Percentiles rank a stretch among this genome's conserved stretches.
These are phyloP conservation scores for Metopia argyrocephala DNA, from an alignment of 2,888 invertebrate species.

Conservation along the genomic window DNA sequence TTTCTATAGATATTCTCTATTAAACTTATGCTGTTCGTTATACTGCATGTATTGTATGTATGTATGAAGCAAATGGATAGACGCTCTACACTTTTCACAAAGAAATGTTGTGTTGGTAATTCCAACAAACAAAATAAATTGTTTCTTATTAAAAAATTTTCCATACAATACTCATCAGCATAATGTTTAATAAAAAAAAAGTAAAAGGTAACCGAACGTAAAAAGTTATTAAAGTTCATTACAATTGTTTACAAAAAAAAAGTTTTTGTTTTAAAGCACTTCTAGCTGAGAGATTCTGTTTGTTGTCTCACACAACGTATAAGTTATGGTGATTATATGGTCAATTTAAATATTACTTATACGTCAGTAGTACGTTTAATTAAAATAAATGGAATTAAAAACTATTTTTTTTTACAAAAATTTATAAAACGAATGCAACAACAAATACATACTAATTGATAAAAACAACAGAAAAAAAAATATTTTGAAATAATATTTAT, in stretches of 20 bases:
- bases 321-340: no score
- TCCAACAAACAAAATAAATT: background rate
- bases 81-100: background rate
- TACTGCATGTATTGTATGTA: no score
- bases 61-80: background rate
- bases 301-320: background rate
- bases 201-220: background rate
- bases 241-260: background rate
- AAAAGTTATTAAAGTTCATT: background rate
- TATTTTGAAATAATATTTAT: no score
- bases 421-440: no score
- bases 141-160: background rate
- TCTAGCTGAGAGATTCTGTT: background rate
- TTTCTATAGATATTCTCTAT: slow-evolving; percentile 27
- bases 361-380: no score
- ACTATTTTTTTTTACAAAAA: no score
- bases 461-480: no score
- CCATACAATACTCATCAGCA: background rate
- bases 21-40: slow-evolving; percentile 41
- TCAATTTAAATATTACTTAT: no score
- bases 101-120: background rate
- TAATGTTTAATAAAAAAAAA: background rate
- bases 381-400: no score
- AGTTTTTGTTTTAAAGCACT: no score
- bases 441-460: no score